phyloP scores from a whole-genome alignment of 1,140 invertebrate species.

The Trichonephila clavata region DNA sequence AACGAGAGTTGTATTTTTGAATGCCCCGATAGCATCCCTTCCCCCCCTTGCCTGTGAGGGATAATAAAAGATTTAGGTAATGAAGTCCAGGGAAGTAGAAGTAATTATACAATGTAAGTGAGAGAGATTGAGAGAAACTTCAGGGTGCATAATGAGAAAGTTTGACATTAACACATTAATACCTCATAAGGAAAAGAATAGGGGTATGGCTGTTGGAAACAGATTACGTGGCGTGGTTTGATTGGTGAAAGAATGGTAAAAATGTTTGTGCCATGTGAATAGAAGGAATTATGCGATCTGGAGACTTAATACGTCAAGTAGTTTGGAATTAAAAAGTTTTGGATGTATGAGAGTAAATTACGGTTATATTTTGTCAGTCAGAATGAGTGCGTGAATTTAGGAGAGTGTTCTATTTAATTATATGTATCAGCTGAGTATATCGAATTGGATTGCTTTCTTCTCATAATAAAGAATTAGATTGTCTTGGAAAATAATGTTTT shows the following conservation, averaged over 20 bases:
- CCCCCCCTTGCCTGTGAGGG: neutral
- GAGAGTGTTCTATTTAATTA: too few relatives aligned
- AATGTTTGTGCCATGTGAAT: neutral
- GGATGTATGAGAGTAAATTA: neutral
- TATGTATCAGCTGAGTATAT: too few relatives aligned
- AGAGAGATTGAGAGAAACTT: neutral
- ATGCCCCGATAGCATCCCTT: neutral
- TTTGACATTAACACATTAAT: constrained; percentile 32
- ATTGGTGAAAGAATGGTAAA: neutral
- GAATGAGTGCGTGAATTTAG: too few relatives aligned
- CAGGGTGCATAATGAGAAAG: neutral
- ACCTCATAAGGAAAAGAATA: neutral
- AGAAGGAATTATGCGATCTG: neutral
- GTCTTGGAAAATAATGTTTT: too few relatives aligned
- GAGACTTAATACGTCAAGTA: neutral
- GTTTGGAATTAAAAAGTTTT: neutral
- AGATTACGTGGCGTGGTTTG: neutral
- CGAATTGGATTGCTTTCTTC: too few relatives aligned
- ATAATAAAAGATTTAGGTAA: constrained; percentile 20
- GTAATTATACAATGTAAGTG: constrained; percentile 5
- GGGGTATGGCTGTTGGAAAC: neutral
- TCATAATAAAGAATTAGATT: too few relatives aligned
- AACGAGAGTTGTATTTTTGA: neutral
- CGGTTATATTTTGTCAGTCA: too few relatives aligned
- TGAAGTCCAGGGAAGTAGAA: constrained; percentile 24